A percentile compares a stretch with the other conserved stretches of the same genome.
phyloP scores from a whole-genome alignment of 2,888 invertebrate species.

The Chalcis sispes region DNA sequence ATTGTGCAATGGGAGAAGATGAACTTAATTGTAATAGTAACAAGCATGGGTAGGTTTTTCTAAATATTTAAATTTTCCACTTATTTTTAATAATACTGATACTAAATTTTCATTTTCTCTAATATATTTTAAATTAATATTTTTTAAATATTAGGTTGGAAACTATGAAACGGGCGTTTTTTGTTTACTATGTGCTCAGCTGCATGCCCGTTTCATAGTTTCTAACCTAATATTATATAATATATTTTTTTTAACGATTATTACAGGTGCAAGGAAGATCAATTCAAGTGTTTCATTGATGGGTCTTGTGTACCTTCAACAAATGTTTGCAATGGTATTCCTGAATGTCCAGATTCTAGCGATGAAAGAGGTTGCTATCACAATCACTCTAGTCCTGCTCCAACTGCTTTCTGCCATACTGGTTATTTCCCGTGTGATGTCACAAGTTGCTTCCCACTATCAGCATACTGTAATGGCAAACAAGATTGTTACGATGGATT shows the following conservation, averaged over 20 bases:
- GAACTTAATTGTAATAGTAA: constrained; percentile 77
- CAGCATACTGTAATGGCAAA: constrained; percentile 82
- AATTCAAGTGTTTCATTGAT: constrained; percentile 81
- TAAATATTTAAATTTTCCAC: not conserved
- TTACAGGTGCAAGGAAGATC: constrained; percentile 73
- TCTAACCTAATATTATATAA: too few relatives aligned
- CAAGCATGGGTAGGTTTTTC: constrained; percentile 14
- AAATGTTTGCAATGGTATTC: constrained; percentile 77
- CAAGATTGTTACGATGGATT: constrained; percentile 85
- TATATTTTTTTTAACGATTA: constrained; percentile 14
- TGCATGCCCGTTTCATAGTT: not conserved
- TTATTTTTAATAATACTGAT: not conserved
- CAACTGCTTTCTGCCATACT: constrained; percentile 76
- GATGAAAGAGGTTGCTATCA: constrained; percentile 77
- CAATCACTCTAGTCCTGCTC: constrained; percentile 68
- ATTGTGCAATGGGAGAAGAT: constrained; percentile 81
- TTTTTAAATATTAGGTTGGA: too few relatives aligned
- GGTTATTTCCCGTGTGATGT: constrained; percentile 80
- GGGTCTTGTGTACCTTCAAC: constrained; percentile 79
- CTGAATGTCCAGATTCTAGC: constrained; percentile 78
- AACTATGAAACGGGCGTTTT: too few relatives aligned
- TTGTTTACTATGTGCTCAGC: not conserved
- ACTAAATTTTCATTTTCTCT: too few relatives aligned
- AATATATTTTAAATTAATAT: too few relatives aligned
- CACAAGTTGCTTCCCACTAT: constrained; percentile 80